Conservation (phyloP, 2,113 vertebrate species). For the Polyodon spathula region DNA sequence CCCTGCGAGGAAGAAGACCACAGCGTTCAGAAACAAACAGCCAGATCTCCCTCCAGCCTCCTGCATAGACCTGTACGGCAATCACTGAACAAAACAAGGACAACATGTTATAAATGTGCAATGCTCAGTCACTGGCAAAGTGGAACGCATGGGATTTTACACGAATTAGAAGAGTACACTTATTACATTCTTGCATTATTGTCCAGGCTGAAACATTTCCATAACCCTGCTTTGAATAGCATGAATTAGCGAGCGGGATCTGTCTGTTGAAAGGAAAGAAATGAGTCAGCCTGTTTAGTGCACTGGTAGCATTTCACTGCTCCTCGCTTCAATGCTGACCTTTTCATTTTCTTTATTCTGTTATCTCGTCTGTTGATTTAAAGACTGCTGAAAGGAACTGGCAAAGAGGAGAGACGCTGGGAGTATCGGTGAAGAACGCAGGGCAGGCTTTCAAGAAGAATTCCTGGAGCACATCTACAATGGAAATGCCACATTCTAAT, state of each 20-base stretch:
- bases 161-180: constrained; percentile 22
- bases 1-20: no score
- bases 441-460: no score
- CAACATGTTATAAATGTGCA: no score
- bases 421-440: neutral
- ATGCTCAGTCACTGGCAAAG: neutral
- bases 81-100: no score
- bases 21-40: no score
- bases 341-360: constrained; percentile 5
- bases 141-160: neutral
- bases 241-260: constrained; percentile 40
- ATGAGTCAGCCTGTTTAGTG: constrained; percentile 57
- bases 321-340: constrained; percentile 5
- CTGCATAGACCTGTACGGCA: no score
- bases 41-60: no score
- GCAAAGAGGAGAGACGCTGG: neutral
- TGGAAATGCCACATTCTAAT: no score
- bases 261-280: constrained; percentile 40
- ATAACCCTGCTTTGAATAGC: constrained; percentile 50
- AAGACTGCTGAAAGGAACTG: neutral
- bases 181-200: constrained; percentile 22
- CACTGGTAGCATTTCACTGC: constrained; percentile 38
- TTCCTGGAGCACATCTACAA: no score
- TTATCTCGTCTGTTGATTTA: neutral
- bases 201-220: constrained; percentile 36